Evolutionary conservation across 1,140 invertebrate species (phyloP).

Genomic region (Coelopa frigida): DNA sequence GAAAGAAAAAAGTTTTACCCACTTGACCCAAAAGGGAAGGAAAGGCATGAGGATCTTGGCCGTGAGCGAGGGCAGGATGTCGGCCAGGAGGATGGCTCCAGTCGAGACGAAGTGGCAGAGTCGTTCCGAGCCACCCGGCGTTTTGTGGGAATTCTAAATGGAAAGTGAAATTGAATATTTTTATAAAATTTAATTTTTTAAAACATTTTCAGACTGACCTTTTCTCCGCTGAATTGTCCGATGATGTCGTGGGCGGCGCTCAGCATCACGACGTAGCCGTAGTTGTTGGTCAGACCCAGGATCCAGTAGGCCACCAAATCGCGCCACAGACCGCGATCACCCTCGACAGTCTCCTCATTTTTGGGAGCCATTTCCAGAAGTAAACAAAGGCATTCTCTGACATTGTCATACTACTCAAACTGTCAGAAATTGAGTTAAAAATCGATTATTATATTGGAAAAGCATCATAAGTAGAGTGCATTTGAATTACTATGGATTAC

Average conservation of each 20-base stretch:
- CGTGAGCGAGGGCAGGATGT: conserved; percentile 69
- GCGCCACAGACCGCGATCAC: conserved; percentile 44
- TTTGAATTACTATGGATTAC: too few relatives aligned
- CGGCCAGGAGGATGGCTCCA: conserved; percentile 73
- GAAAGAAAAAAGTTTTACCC: too few relatives aligned
- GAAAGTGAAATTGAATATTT: too few relatives aligned
- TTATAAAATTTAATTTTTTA: neutral
- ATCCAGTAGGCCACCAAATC: conserved; percentile 65
- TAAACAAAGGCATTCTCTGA: too few relatives aligned
- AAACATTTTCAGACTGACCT: too few relatives aligned
- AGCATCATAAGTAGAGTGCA: too few relatives aligned
- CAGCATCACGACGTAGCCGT: conserved; percentile 86
- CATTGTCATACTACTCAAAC: too few relatives aligned
- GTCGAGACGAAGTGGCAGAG: conserved; percentile 71
- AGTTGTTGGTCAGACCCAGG: conserved; percentile 82
- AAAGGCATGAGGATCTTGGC: conserved; percentile 73
- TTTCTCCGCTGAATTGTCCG: conserved; percentile 39
- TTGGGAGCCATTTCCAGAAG: too few relatives aligned
- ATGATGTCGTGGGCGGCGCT: conserved; percentile 79
- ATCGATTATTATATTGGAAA: too few relatives aligned
- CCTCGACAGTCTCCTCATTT: too few relatives aligned
- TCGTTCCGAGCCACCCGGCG: conserved; percentile 23
- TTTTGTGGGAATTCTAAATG: conserved; percentile 10
- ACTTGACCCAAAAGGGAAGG: conserved; percentile 62
- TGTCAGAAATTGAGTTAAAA: too few relatives aligned